Conservation (phyloP, 92 coral and sea anemone species). For the Actinernus sp. region DNA sequence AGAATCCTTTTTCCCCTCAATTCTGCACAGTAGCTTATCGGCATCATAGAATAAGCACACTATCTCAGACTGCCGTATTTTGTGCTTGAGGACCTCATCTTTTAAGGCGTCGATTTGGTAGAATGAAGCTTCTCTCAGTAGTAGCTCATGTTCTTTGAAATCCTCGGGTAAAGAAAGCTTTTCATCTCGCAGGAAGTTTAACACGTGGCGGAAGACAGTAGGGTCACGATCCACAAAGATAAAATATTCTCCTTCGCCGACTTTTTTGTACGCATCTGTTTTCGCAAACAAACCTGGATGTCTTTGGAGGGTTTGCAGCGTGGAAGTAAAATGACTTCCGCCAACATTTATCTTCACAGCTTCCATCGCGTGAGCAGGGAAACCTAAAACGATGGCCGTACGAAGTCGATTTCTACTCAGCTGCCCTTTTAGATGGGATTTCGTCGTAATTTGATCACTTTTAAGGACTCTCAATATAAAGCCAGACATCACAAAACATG, state of each 20-base stretch:
- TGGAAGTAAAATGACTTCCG: constrained; percentile 23
- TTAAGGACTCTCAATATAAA: no score
- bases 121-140: constrained; percentile 22
- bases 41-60: background rate
- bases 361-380: no score
- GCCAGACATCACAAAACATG: no score
- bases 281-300: constrained; percentile 25
- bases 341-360: constrained; percentile 33
- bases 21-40: background rate
- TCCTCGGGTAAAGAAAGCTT: constrained; percentile 19
- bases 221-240: constrained; percentile 36
- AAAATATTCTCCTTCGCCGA: constrained; percentile 11
- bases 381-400: no score
- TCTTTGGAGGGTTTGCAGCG: constrained; percentile 29
- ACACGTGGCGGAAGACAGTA: constrained; percentile 17
- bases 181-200: constrained; percentile 27
- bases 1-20: background rate
- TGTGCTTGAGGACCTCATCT: background rate
- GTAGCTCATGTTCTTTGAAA: constrained; percentile 15
- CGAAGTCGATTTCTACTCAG: no score
- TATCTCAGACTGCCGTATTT: background rate
- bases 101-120: constrained; percentile 20
- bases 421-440: no score
- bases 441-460: no score
- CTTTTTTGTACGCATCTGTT: constrained; percentile 1